A percentile compares a stretch with the other conserved stretches of the same genome.
phyloP scores from a whole-genome alignment of 2,113 vertebrate species.

The Andinoacara biseriatus region DNA sequence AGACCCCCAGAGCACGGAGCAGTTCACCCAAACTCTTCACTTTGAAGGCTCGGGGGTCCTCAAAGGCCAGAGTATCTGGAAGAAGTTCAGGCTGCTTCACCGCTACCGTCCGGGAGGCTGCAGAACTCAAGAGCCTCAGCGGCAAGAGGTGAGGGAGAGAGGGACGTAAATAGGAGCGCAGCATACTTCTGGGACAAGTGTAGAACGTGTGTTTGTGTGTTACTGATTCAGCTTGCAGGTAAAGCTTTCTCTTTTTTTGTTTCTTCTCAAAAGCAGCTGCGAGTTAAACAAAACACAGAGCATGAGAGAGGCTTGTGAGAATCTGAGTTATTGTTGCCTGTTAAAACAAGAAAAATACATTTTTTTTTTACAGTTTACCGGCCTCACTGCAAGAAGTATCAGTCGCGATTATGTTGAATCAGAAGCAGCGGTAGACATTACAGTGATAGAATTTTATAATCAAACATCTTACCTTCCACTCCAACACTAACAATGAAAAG shows the following conservation, averaged over 20 bases:
- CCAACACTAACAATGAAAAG: not conserved
- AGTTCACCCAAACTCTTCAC: conserved; percentile 81
- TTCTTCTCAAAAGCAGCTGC: not conserved
- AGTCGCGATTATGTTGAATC: not conserved
- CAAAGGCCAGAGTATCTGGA: conserved; percentile 63
- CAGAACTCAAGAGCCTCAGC: conserved; percentile 44
- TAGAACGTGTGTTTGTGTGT: not conserved
- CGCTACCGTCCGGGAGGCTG: conserved; percentile 8
- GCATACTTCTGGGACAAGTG: conserved; percentile 28
- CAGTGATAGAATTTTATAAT: not conserved
- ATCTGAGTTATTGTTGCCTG: not conserved
- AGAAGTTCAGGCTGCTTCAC: not conserved
- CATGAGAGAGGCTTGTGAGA: not conserved
- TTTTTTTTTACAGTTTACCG: not conserved
- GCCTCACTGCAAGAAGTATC: not conserved
- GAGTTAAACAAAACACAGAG: not conserved
- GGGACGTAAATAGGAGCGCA: conserved; percentile 46
- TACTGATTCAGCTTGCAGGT: not conserved
- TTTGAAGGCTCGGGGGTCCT: conserved; percentile 80
- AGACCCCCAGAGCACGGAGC: conserved; percentile 78
- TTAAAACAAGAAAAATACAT: not conserved
- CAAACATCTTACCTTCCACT: conserved; percentile 19
- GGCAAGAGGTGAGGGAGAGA: conserved; percentile 41
- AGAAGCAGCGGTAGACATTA: not conserved
- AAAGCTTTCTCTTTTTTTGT: not conserved